Percentiles rank a stretch among this genome's conserved stretches.
These are phyloP conservation scores for Rousettus madagascariensis DNA, from an alignment of 2,797 vertebrate genomes.

Conservation along the genomic window DNA sequence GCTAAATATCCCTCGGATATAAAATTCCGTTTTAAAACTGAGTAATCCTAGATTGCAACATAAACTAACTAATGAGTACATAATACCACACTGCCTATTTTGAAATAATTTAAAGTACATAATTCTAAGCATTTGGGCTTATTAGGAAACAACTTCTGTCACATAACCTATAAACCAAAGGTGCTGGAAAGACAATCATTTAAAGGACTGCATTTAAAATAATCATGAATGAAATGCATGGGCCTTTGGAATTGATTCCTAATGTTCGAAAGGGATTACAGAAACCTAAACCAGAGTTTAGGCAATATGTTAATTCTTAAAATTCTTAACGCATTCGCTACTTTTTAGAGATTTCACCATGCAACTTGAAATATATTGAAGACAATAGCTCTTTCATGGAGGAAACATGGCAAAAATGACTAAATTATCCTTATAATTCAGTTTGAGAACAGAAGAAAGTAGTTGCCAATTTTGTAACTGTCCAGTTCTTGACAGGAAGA, in stretches of 20 bases:
- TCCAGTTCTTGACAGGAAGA: neutral
- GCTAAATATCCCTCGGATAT: neutral
- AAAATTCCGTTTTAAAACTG: neutral
- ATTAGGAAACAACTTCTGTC: neutral
- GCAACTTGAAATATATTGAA: neutral
- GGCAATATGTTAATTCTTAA: neutral
- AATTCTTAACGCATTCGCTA: neutral
- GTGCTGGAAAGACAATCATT: neutral
- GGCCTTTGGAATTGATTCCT: neutral
- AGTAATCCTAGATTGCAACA: neutral
- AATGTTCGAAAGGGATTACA: neutral
- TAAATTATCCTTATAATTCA: neutral
- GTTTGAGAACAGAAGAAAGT: neutral
- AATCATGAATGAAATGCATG: neutral
- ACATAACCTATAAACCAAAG: neutral
- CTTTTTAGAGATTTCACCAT: neutral
- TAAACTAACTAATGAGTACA: neutral
- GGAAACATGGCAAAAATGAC: neutral
- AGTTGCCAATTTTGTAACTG: neutral
- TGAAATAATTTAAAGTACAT: neutral
- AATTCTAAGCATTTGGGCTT: neutral
- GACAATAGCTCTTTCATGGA: neutral
- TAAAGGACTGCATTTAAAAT: neutral
- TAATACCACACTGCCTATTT: neutral
- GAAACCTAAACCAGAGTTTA: neutral